Evolutionary conservation across 2,113 vertebrate species (phyloP), one percentile per base, ranked within the genome.

Genomic region (Lasiurus borealis): DNA sequence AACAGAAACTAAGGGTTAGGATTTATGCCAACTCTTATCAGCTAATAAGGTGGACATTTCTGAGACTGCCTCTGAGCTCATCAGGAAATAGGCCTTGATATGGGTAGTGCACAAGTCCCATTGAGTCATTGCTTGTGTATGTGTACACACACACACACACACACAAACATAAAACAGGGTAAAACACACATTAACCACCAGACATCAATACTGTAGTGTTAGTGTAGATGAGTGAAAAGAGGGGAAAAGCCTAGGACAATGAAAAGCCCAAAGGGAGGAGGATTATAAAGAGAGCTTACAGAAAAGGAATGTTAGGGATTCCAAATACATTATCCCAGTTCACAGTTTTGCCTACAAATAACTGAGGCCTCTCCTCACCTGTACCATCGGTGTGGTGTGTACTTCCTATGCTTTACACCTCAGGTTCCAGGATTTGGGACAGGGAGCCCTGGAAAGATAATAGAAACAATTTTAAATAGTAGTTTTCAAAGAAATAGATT

Each of bases 381-480:
- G 21, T 48, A 19, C 59, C 59, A n/a, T 6, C 69, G 21, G 8
- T 44, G 11, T 36, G 15, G 69, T 52, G 15, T 15, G 18, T 48
- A 59, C 50, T 84, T 73, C 57, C 88, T 72, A 19, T 71, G 46
- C 1, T 83, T 93, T 78, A 62, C 10, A 64, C 34, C 50, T 88
- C 34, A n/a, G 76, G 40, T 62, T 36, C 90, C 87, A 75, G 15
- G 29, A 85, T 48, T 85, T 80, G 50, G 68, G 52, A 6, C 27
- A 3, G 75, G 34, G 44, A 95, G 54, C 29, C 48, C 46, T 75
- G 34, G 64, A 71, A 90, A 84, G 81, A 94, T 46, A 93, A 90
- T 73, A 86, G 14, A 13, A 88, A 34, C 27, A 73, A 64, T 62
- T 95, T 85, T 88, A 94, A 88, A 52, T 31, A 85, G 31, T 31